Evolutionary conservation across 2,797 vertebrate species (phyloP), one percentile per base, ranked within the genome.

Genomic region (Botia kubotai): DNA sequence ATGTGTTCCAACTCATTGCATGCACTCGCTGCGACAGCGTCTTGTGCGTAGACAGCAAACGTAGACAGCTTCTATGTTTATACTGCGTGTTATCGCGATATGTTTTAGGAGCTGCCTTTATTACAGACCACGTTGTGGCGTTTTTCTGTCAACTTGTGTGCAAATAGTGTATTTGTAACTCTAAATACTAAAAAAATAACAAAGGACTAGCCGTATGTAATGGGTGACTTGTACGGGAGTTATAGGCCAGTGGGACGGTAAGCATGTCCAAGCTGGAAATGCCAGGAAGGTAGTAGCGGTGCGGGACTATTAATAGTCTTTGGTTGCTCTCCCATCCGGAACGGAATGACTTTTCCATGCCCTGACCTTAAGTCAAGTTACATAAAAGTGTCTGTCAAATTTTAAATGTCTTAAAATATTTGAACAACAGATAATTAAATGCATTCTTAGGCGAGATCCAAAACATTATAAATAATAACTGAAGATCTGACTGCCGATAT

Each of bases 281-380:
- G 63, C 43, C 58, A 74, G 63, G 33, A 80, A 70, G 52, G 58
- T 43, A 36, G 10, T 21, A 46, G 4, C n/a, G 33, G 66, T 23
- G 23, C 71, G 11, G 33, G 50, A 21, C 69, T 81, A 77, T 60
- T 80, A 73, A 77, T 81, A 84, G 68, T 12, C 2, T 33, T 8
- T 4, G 68, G 60, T 58, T 53, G 68, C 62, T 50, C 69, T 80
- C 52, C 74, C 43, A 50, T 80, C n/a, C 43, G 50, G 58, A 68
- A 58, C 3, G 33, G 52, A 50, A 23, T 52, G 46, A 12, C 17
- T 66, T 66, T 76, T 83, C 53, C 33, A 21, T 66, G 58, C 14
- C 72, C 60, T 65, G 72, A 55, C 58, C 33, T 53, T 26, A 68
- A 19, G 6, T 12, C 14, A 26, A 21, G 33, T 33, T 23, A 46